Conservation (phyloP, 2,888 invertebrate genomes). For the Gymnoscelis rufifasciata region DNA sequence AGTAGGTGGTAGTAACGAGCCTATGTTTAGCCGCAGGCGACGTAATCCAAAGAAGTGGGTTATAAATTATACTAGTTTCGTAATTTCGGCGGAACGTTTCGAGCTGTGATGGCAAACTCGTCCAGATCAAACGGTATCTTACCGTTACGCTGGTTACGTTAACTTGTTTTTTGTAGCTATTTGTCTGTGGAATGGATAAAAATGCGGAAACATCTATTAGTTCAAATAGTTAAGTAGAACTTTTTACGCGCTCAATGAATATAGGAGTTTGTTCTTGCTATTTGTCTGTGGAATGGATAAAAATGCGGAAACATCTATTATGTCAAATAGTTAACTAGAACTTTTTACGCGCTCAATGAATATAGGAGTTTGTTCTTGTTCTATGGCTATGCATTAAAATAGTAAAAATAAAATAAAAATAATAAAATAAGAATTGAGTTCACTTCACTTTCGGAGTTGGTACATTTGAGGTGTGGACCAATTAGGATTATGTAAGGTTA, state of each 20-base stretch:
- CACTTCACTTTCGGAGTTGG: too few relatives aligned
- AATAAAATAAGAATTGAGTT: too few relatives aligned
- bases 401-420: too few relatives aligned
- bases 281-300: slow-evolving; percentile 3
- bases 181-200: slow-evolving; percentile 4
- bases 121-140: slow-evolving; percentile 45
- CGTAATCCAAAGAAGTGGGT: slow-evolving; percentile 53
- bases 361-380: slow-evolving; percentile 4
- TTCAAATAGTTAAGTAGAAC: not conserved
- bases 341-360: too few relatives aligned
- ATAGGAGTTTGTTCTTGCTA: slow-evolving; percentile 4
- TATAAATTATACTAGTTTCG: slow-evolving; percentile 55
- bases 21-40: slow-evolving; percentile 18
- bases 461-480: too few relatives aligned
- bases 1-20: not conserved
- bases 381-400: not conserved
- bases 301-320: slow-evolving; percentile 8
- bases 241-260: too few relatives aligned
- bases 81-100: slow-evolving; percentile 41
- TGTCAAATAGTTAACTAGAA: not conserved
- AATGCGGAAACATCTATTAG: slow-evolving; percentile 8
- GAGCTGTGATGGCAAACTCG: slow-evolving; percentile 18
- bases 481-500: too few relatives aligned
- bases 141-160: slow-evolving; percentile 37
- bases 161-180: slow-evolving; percentile 9